These are phyloP conservation scores for Simalia tracyae DNA, from an alignment of 2,797 vertebrate genomes.

Conservation along the genomic window DNA sequence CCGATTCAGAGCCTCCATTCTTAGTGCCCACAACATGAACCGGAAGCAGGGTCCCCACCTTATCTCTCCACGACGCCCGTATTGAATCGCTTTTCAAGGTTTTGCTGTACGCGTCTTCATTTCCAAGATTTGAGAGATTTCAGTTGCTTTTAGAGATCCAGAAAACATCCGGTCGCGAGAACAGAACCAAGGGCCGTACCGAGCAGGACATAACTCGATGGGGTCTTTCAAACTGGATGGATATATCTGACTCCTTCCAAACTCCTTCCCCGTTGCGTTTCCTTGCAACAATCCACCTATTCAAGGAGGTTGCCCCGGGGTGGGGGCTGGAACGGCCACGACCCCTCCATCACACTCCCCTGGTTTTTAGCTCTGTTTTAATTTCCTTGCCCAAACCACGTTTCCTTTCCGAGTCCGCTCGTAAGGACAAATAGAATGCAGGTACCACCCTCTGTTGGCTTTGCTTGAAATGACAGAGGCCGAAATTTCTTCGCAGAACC, in stretches of 20 bases:
- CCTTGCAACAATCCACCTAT: not conserved
- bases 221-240: not conserved
- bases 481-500: rapidly evolving
- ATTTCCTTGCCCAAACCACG: not conserved
- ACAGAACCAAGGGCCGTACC: not conserved
- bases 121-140: not conserved
- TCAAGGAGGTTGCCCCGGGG: not conserved
- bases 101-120: not conserved
- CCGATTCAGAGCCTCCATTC: too few species aligned
- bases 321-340: not conserved
- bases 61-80: not conserved
- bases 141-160: not conserved
- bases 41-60: rapidly evolving
- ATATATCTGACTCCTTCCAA: not conserved
- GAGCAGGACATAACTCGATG: not conserved
- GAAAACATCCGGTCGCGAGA: too few species aligned
- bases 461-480: not conserved
- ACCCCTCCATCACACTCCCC: not conserved
- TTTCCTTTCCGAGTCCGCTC: not conserved
- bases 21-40: too few species aligned
- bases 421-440: rapidly evolving
- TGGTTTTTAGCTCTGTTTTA: not conserved
- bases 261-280: too few species aligned
- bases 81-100: not conserved
- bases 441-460: conserved; percentile 65